Evolutionary conservation across 2,888 invertebrate genomes (phyloP).

Genomic region (Dascillus cervinus): DNA sequence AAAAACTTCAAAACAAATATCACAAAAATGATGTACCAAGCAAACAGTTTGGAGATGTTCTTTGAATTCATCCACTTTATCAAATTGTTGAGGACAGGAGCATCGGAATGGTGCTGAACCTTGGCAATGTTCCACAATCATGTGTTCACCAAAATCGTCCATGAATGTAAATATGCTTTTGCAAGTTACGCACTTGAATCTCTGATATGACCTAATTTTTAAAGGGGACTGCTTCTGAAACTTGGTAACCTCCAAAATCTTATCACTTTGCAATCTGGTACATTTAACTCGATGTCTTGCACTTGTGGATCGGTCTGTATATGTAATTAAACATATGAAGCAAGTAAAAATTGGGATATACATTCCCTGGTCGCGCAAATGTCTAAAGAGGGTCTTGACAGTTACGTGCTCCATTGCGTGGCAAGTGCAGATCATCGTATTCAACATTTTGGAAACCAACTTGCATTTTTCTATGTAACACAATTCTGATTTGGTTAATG

Average conservation of each 20-base stretch:
- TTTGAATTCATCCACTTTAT: conserved; percentile 32
- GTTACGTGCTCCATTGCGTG: conserved; percentile 33
- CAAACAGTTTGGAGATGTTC: conserved; percentile 34
- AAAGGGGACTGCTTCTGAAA: conserved; percentile 31
- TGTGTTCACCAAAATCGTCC: conserved; percentile 35
- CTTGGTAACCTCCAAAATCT: conserved; percentile 30
- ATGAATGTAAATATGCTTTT: conserved; percentile 34
- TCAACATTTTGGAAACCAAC: conserved; percentile 35
- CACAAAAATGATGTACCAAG: conserved; percentile 36
- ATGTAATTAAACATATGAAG: conserved; percentile 54
- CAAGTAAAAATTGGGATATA: conserved; percentile 55
- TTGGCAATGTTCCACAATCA: conserved; percentile 32
- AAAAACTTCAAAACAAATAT: conserved; percentile 34
- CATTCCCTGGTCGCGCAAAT: conserved; percentile 33
- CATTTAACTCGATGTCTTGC: conserved; percentile 32
- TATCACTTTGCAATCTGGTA: conserved; percentile 27
- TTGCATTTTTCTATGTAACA: conserved; percentile 37
- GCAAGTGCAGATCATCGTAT: conserved; percentile 32
- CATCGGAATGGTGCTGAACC: conserved; percentile 25
- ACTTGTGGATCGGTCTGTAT: conserved; percentile 37
- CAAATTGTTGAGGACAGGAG: conserved; percentile 29
- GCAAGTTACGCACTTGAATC: conserved; percentile 35
- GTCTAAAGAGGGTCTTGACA: conserved; percentile 32
- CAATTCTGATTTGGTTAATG: conserved; percentile 32
- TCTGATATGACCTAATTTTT: conserved; percentile 37